phyloP scores from a whole-genome alignment of 2,797 vertebrate species.

The Myotis vivesi region DNA sequence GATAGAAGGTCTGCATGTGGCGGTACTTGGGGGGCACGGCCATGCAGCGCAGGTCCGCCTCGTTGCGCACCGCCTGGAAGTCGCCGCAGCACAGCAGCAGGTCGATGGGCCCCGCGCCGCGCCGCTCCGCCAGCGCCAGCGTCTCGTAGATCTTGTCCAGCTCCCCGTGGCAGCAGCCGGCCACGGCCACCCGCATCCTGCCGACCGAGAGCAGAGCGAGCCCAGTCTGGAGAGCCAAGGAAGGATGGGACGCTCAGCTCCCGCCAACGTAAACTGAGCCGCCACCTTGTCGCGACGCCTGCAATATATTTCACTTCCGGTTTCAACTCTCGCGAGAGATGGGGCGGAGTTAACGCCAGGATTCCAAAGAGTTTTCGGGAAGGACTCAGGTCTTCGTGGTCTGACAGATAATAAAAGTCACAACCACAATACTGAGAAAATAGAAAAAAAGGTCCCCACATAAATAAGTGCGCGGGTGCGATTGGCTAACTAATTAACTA shows the following conservation, averaged over 20 bases:
- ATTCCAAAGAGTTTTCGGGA: fast-evolving
- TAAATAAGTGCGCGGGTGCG: background rate
- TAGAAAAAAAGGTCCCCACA: background rate
- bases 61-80: constrained; percentile 97
- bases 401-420: background rate
- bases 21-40: constrained; percentile 95
- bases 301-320: constrained; percentile 52
- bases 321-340: constrained; percentile 64
- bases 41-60: constrained; percentile 96
- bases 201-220: background rate
- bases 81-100: constrained; percentile 96
- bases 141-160: constrained; percentile 98
- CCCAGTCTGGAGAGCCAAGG: fast-evolving
- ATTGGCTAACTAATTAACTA: background rate
- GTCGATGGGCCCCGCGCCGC: constrained; percentile 87
- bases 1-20: constrained; percentile 96
- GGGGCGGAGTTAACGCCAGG: fast-evolving
- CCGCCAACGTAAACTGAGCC: background rate
- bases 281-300: fast-evolving
- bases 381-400: fast-evolving
- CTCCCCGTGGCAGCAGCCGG: constrained; percentile 97
- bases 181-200: constrained; percentile 96
- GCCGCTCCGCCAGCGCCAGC: constrained; percentile 90
- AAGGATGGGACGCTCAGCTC: fast-evolving
- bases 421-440: background rate